Percentiles rank a stretch among this genome's conserved stretches.
These are phyloP conservation scores for Eidolon dupreanum DNA, from an alignment of 2,797 vertebrate species.

Conservation along the genomic window DNA sequence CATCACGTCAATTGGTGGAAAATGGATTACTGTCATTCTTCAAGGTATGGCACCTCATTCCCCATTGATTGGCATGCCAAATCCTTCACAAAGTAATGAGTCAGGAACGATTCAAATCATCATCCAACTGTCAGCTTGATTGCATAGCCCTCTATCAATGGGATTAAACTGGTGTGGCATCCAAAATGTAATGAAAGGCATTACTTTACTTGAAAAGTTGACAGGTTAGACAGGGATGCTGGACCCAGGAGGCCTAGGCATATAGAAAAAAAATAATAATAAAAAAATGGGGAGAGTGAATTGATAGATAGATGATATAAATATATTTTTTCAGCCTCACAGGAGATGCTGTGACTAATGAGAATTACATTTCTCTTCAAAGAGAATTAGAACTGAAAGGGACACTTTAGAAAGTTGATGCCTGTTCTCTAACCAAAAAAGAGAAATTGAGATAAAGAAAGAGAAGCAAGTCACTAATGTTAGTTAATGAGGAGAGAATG, in stretches of 20 bases:
- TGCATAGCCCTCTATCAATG: slow-evolving; percentile 87
- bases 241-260: slow-evolving; percentile 66
- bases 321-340: slow-evolving; percentile 52
- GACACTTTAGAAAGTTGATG: not conserved
- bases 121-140: slow-evolving; percentile 88
- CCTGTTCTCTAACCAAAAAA: not conserved
- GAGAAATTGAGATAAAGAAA: slow-evolving; percentile 38
- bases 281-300: slow-evolving; percentile 34
- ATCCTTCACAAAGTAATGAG: slow-evolving; percentile 88
- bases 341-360: slow-evolving; percentile 56
- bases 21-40: slow-evolving; percentile 87
- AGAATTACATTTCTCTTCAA: slow-evolving; percentile 62
- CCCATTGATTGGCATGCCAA: slow-evolving; percentile 89
- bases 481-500: not conserved
- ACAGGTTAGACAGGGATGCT: slow-evolving; percentile 78
- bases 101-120: slow-evolving; percentile 88
- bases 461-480: not conserved
- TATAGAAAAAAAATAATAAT: slow-evolving; percentile 65
- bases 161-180: slow-evolving; percentile 86
- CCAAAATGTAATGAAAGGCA: slow-evolving; percentile 84
- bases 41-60: slow-evolving; percentile 84
- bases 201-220: slow-evolving; percentile 81
- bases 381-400: slow-evolving; percentile 51
- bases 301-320: slow-evolving; percentile 68
- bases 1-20: slow-evolving; percentile 86